Base-by-base conservation (phyloP, 2,797 vertebrate species). In the Pogoniulus pusillus region DNA sequence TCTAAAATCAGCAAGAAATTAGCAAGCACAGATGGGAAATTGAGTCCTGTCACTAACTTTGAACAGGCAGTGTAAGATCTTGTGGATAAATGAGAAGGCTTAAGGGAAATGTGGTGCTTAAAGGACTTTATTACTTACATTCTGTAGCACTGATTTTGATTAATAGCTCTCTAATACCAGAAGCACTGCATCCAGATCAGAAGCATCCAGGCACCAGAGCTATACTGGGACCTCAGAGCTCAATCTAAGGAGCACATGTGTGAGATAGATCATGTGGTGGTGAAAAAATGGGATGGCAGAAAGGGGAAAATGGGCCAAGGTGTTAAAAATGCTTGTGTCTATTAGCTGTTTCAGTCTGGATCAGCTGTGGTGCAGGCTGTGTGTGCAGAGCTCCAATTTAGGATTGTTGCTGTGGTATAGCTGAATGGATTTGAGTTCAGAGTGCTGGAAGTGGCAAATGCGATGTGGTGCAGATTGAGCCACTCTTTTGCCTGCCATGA, bases 21-120 rank as follows among this genome's bases (percentile, higher is more conserved):
- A 75, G 34, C 70, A 59, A 75, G 70, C n/a, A 53, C 10, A 34
- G 64, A 75, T 54, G 47, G 55, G 76, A 93, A 81, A 53, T 53
- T 55, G 78, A 87, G 74, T 87, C 55, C 53, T 75, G 45, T 63
- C 79, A 53, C 82, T 90, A 63, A 78, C 79, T 87, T 88, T 63
- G 70, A 78, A 53, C 27, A 75, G 73, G 51, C 65, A 81, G 13
- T 9, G 6, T 60, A 63, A 89, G 47, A 73, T 89, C 59, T 69
- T 35, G 9, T 35, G 73, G 24, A 81, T 77, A 83, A 94, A 87
- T 57, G 57, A 70, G 73, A 73, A 85, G 24, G 55, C 66, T 75
- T 89, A 87, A 90, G 63, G 65, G 73, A 95, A 89, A 85, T 27
- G 55, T 69, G 2, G 2, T 83, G 23, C 49, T 78, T 81, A 49